Base-by-base conservation (phyloP, 2,888 invertebrate species). In the Amblyjoppa fuscipennis region DNA sequence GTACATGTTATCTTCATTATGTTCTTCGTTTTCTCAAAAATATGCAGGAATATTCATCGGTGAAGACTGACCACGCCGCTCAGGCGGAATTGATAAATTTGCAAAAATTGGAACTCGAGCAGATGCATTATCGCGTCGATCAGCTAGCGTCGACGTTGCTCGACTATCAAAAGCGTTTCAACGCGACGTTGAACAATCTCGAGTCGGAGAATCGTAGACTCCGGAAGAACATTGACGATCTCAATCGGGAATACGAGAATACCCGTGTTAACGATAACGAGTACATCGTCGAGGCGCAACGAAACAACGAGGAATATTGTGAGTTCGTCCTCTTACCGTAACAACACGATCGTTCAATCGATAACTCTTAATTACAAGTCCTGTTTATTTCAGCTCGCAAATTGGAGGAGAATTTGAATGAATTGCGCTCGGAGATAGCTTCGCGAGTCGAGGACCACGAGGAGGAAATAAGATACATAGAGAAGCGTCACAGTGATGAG, bases 331-430 rank as follows among this genome's bases (percentile, higher is more conserved):
- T 45, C 31, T 7, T 68, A 25, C 5, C 31, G 61, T 16, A 31
- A n/a, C 31, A 25, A 11, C 31, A 0, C 31, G 31, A 13, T 61
- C 61, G 61, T 31, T 28, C 1, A 61, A 61, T 61, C 61, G 61
- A 61, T 13, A 0, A 31, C 31, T 61, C 16, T 1, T 3, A 28
- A 16, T 31, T 61, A 13, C 9, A 61, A 31, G 6, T 3, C 6
- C 13, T 31, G 1, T 31, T 61, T 28, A 4, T 59, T 4, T 34
- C 13, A 91, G 91, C 88, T 31, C 56, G 20, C 2, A 79, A 38
- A 38, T 77, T 91, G 53, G 83, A 89, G 25, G 86, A 85, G 0
- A 86, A 91, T 28, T 2, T 89, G 3, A 77, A 84, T 13, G 75
- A 78, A n/a, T 28, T 89, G 20, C 86, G 73, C 20, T n/a, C 74